Evolutionary conservation across 2,113 vertebrate genomes (phyloP).

Genomic region (Ancistrus triradiatus): DNA sequence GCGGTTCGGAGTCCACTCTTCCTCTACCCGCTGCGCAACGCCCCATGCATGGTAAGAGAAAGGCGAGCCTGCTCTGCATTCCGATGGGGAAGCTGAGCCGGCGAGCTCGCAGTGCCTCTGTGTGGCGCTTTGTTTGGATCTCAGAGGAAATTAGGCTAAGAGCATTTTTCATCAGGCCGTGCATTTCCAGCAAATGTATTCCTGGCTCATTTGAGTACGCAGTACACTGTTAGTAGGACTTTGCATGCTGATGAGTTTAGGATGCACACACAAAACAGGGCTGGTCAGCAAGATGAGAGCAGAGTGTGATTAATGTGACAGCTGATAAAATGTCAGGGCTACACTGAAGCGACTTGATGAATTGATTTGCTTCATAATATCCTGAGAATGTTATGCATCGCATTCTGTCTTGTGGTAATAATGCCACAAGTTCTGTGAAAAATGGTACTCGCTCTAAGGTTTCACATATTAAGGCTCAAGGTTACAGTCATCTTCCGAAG

Average conservation of each 20-base stretch:
- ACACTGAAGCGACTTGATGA: slow-evolving; percentile 8
- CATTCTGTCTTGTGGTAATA: slow-evolving; percentile 13
- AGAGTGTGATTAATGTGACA: slow-evolving; percentile 18
- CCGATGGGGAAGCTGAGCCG: background rate
- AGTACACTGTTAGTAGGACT: slow-evolving; percentile 7
- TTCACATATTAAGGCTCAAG: background rate
- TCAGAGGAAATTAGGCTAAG: slow-evolving; percentile 28
- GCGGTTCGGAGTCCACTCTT: slow-evolving; percentile 78
- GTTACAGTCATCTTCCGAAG: background rate
- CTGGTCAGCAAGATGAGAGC: slow-evolving; percentile 16
- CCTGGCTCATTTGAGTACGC: slow-evolving; percentile 21
- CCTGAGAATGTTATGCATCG: background rate
- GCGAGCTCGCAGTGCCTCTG: background rate
- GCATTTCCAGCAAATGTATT: slow-evolving; percentile 30
- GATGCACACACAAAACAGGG: background rate
- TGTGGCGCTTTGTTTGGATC: slow-evolving; percentile 17
- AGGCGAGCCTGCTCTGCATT: slow-evolving; percentile 1
- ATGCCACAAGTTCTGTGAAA: background rate
- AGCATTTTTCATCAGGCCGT: slow-evolving; percentile 27
- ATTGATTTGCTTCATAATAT: slow-evolving; percentile 2
- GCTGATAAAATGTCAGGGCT: slow-evolving; percentile 30
- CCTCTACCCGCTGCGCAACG: slow-evolving; percentile 87
- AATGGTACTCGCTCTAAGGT: background rate
- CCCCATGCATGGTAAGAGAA: slow-evolving; percentile 83
- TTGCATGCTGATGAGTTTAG: slow-evolving; percentile 18